These are phyloP conservation scores for Threskiornis aethiopicus DNA, from an alignment of 2,797 vertebrate genomes.

Conservation along the genomic window DNA sequence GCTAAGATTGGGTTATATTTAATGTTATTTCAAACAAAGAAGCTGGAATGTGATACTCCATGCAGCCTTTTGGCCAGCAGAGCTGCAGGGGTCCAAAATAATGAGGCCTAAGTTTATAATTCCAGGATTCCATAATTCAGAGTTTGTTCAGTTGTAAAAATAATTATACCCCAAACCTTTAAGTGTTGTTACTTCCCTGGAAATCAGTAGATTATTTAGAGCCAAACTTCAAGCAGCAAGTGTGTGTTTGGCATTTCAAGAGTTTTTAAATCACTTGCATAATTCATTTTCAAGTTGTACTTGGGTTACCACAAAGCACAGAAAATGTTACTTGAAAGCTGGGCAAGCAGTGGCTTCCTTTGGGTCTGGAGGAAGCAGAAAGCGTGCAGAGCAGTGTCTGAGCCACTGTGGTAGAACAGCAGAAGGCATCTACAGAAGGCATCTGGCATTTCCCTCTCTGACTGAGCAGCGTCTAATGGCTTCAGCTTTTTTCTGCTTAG, in stretches of 20 bases:
- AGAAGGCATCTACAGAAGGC: background rate
- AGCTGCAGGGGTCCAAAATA: background rate
- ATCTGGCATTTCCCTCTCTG: background rate
- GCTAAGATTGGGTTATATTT: background rate
- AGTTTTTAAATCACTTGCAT: background rate
- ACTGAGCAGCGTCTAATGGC: background rate
- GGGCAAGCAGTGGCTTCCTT: background rate
- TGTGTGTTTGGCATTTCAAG: background rate
- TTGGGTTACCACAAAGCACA: background rate
- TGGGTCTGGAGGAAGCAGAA: background rate
- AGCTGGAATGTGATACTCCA: background rate
- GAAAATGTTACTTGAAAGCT: background rate
- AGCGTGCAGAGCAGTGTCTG: accelerated
- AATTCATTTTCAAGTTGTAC: background rate
- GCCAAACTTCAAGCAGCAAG: background rate
- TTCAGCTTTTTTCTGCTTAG: background rate
- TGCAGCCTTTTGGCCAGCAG: background rate
- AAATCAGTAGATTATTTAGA: background rate
- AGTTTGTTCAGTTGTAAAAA: constrained; percentile 4
- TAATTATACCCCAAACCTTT: background rate
- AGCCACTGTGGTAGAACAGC: background rate
- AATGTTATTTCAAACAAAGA: background rate
- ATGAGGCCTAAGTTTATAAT: background rate
- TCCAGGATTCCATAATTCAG: background rate
- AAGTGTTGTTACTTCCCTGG: background rate